These are phyloP conservation scores for Dione vanillae DNA, from an alignment of 2,888 invertebrate genomes.

Conservation along the genomic window DNA sequence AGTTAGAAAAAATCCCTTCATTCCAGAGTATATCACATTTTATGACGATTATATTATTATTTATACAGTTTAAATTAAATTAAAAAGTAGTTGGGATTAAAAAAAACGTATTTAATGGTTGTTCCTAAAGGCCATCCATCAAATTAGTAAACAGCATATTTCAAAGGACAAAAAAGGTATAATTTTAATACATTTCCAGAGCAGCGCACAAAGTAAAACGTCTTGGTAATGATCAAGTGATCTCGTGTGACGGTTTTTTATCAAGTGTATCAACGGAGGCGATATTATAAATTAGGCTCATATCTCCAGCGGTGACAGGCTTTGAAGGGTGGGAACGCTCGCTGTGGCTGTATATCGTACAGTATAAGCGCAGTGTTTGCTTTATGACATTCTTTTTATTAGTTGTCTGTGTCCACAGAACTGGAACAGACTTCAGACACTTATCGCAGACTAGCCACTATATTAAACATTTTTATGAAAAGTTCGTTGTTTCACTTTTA, in stretches of 20 bases:
- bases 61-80: not conserved
- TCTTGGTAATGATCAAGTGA: conserved; percentile 45
- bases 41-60: not conserved
- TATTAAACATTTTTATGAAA: conserved; percentile 33
- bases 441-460: conserved; percentile 30
- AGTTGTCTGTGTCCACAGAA: conserved; percentile 38
- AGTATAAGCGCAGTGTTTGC: conserved; percentile 47
- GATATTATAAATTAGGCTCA: conserved; percentile 52
- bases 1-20: not conserved
- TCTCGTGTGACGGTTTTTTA: conserved; percentile 51
- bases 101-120: not conserved
- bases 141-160: conserved; percentile 9
- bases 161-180: conserved; percentile 3
- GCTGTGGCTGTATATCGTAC: conserved; percentile 42
- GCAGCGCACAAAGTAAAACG: conserved; percentile 41
- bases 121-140: conserved; percentile 4
- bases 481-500: not conserved
- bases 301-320: conserved; percentile 52
- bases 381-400: conserved; percentile 50
- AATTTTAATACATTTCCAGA: conserved; percentile 29
- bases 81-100: not conserved
- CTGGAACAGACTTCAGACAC: conserved; percentile 20
- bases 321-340: conserved; percentile 52
- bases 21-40: not conserved
- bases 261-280: conserved; percentile 49